Base-by-base conservation (phyloP, 2,113 vertebrate species). In the Typhlomys cinereus region DNA sequence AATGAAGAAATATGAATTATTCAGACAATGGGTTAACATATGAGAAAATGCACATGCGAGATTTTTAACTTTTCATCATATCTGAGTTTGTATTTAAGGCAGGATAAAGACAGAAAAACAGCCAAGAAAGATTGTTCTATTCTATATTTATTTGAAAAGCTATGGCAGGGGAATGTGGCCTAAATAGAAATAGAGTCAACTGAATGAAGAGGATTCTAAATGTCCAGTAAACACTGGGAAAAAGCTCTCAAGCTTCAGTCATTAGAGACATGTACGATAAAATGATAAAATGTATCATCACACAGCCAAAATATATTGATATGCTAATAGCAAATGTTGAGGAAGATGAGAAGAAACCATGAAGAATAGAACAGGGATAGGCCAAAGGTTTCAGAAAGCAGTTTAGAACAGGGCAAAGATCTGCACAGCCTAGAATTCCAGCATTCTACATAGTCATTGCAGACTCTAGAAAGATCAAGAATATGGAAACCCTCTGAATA, bases 81-180 rank as follows among this genome's bases (percentile, higher is more conserved):
- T 2, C 3, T 92, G 66, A 82, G 6, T 74, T 78, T 81, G 15
- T 78, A 46, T 64, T 81, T 85, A 82, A 93, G 39, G 31, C 21
- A 46, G 18, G 27, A 23, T 44, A 93, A 91, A 85, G 39, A 15
- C 6, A 36, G n/a, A 74, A 92, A 73, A 67, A 48, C 20, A 15
- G n/a, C 23, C 81, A 2, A 85, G 13, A 8, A 73, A 91, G 93
- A 50, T n/a, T 74, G 74, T 70, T n/a, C 82, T 36, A 21, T 67
- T 69, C 88, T n/a, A 75, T 75, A 75, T 54, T 8, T 76, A 57
- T 89, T 66, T 89, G 62, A 67, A 87, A 91, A 50, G 20, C 90
- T 39, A 66, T 20, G 4, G 59, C 21, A 70, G 8, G 2, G 5
- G 25, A 78, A 91, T 94, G 52, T 46, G 27, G 7, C 4, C 44